phyloP scores from a whole-genome alignment of 2,797 vertebrate species.

The Anabas testudineus region DNA sequence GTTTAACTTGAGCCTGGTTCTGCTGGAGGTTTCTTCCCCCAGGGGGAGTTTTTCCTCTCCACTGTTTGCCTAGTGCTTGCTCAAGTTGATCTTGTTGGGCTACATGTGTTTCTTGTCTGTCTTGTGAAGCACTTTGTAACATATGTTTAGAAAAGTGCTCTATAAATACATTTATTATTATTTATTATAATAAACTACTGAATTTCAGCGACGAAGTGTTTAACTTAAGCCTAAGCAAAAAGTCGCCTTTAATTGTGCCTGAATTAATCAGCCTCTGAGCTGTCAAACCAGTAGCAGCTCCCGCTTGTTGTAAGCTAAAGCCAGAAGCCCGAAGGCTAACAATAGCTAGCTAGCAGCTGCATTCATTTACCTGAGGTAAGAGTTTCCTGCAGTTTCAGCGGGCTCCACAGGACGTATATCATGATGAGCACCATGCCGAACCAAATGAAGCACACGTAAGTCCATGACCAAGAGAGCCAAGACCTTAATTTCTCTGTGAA shows the following conservation, averaged over 20 bases:
- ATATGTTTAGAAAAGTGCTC: too few relatives aligned
- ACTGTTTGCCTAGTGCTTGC: too few relatives aligned
- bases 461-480: slow-evolving; percentile 89
- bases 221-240: neutral
- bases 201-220: neutral
- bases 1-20: too few relatives aligned
- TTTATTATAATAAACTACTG: slow-evolving; percentile 10
- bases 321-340: slow-evolving; percentile 67
- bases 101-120: too few relatives aligned
- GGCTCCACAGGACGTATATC: slow-evolving; percentile 92
- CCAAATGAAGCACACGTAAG: slow-evolving; percentile 90
- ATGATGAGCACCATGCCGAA: slow-evolving; percentile 89
- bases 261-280: slow-evolving; percentile 26
- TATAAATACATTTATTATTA: too few relatives aligned
- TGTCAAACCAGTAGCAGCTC: slow-evolving; percentile 61
- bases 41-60: too few relatives aligned
- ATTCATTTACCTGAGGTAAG: slow-evolving; percentile 89
- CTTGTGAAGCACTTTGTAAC: too few relatives aligned
- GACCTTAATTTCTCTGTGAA: slow-evolving; percentile 89
- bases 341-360: slow-evolving; percentile 73
- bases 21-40: too few relatives aligned
- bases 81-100: too few relatives aligned
- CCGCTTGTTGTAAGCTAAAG: slow-evolving; percentile 53
- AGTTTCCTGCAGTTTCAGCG: slow-evolving; percentile 93
- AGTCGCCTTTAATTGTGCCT: neutral